phyloP scores from a whole-genome alignment of 2,113 vertebrate genomes.

The Etheostoma spectabile region DNA sequence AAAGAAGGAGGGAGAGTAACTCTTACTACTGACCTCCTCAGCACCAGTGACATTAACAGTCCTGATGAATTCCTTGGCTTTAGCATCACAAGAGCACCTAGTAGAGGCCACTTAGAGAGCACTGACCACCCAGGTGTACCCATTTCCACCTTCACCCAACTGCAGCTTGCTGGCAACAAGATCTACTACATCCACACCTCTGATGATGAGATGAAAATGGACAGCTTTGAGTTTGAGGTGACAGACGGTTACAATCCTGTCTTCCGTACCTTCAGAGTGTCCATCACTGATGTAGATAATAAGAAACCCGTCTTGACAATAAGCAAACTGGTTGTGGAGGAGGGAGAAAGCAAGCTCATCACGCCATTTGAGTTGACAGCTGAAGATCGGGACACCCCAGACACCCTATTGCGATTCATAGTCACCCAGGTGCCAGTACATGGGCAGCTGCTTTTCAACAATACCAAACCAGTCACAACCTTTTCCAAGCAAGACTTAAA shows the following conservation, averaged over 20 bases:
- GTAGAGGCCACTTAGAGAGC: slow-evolving; percentile 93
- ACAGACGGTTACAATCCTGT: slow-evolving; percentile 97
- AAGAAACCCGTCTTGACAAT: slow-evolving; percentile 95
- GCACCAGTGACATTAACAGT: slow-evolving; percentile 96
- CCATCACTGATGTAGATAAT: slow-evolving; percentile 96
- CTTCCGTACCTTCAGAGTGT: slow-evolving; percentile 95
- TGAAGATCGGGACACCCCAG: slow-evolving; percentile 93
- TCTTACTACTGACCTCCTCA: slow-evolving; percentile 95
- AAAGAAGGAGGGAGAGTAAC: slow-evolving; percentile 96
- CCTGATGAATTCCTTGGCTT: slow-evolving; percentile 95
- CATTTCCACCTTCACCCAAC: slow-evolving; percentile 93
- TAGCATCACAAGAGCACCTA: slow-evolving; percentile 92
- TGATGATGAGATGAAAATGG: slow-evolving; percentile 97
- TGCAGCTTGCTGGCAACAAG: slow-evolving; percentile 97
- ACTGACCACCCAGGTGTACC: slow-evolving; percentile 89
- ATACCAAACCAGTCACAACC: slow-evolving; percentile 82
- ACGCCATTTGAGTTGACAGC: slow-evolving; percentile 95
- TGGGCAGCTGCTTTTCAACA: slow-evolving; percentile 91
- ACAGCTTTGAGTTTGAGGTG: slow-evolving; percentile 98
- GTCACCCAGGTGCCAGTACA: slow-evolving; percentile 92
- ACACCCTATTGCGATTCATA: slow-evolving; percentile 87
- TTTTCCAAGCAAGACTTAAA: slow-evolving; percentile 96
- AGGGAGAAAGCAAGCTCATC: slow-evolving; percentile 92
- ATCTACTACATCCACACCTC: slow-evolving; percentile 96
- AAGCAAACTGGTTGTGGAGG: slow-evolving; percentile 87